Base-by-base conservation (phyloP, 2,888 invertebrate species). In the Diplazon laetatorius region DNA sequence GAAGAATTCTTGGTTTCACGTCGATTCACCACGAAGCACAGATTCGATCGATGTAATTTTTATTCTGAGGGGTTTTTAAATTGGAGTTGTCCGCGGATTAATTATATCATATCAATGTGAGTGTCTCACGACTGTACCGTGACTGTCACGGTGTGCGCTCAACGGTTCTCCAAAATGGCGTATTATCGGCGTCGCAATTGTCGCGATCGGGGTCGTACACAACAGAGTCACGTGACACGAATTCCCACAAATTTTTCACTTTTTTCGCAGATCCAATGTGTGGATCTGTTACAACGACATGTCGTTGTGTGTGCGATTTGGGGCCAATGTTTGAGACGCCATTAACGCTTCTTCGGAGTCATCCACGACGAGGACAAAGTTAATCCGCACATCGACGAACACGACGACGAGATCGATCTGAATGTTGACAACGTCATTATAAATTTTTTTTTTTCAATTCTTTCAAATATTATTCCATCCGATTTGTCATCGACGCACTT, bases 161-260 rank as follows among this genome's bases (percentile, higher is more conserved):
- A n/a, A 4, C 12, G 22, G 63, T 74, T 74, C 66, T 68, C 74
- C 52, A 74, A 74, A 74, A 74, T 74, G 74, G 74, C 60, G 60
- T 10, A 20, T 60, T 30, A 22, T 62, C 46, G 50, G 8, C 20
- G 50, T 39, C 52, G 25, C 52, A 39, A n/a, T 52, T 9, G 39
- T 20, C n/a, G n/a, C n/a, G 22, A 42, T n/a, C 37, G 14, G 12
- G 2, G 12, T 16, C 66, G 30, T 30, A 30, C 30, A 30, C 6
- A 50, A 2, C 22, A 14, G 18, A 46, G 35, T 46, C 14, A 57
- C 55, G 25, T 20, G 44, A 62, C 46, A 8, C n/a, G n/a, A 42
- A 66, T 68, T 22, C n/a, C 10, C 39, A 46, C 30, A 10, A 65
- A 48, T 60, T 55, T 46, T 20, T 48, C n/a, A 16, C 16, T 37